Conservation (phyloP, 1,140 invertebrate species). For the Episyrphus balteatus region DNA sequence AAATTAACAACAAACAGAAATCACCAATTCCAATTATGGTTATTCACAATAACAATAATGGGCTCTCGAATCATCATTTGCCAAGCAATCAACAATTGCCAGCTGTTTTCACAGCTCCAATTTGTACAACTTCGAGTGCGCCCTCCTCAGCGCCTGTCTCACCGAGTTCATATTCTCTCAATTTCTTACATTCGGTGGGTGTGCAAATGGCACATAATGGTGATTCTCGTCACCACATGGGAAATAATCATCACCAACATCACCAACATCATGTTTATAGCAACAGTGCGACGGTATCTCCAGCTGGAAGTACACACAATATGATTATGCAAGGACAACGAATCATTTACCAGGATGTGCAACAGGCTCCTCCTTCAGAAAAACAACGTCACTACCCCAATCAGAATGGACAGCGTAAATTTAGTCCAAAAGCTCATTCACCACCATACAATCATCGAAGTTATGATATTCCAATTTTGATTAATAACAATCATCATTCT, state of each 20-base stretch:
- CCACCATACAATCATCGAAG: no score
- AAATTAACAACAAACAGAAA: constrained; percentile 5
- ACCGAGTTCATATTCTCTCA: constrained; percentile 8
- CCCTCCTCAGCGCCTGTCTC: not conserved
- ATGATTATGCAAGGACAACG: not conserved
- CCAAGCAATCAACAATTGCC: not conserved
- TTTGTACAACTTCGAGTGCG: not conserved
- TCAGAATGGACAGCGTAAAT: no score
- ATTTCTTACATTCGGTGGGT: constrained; percentile 12
- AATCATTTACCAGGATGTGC: not conserved
- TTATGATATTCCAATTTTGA: no score
- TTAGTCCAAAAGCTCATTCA: no score
- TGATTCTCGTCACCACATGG: no score
- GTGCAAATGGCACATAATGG: constrained; percentile 4
- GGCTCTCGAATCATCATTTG: not conserved
- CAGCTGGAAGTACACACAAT: not conserved
- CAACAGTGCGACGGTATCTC: not conserved
- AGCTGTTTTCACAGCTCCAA: not conserved
- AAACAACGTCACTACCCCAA: no score
- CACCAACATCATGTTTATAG: not conserved
- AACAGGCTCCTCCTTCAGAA: no score
- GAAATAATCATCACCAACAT: not conserved
- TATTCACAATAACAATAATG: constrained; percentile 8
- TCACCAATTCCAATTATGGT: constrained; percentile 1
- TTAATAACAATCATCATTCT: no score